These are phyloP conservation scores for Meriones psammophilus DNA, from an alignment of 2,797 vertebrate genomes.

Conservation along the genomic window DNA sequence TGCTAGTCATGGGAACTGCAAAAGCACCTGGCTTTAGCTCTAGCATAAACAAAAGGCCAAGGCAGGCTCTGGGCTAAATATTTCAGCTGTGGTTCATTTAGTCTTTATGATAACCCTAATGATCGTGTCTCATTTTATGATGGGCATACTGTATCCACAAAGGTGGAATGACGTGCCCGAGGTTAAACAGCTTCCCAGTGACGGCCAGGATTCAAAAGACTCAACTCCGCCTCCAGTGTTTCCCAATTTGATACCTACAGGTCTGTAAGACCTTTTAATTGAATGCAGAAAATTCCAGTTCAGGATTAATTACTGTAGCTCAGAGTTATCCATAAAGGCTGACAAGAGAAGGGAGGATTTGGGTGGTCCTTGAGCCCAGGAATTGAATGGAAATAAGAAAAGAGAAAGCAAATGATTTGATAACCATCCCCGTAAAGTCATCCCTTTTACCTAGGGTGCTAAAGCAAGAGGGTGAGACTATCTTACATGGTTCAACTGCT, in stretches of 20 bases:
- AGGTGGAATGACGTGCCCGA: conserved; percentile 27
- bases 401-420: background rate
- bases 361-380: background rate
- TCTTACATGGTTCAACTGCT: background rate
- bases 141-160: background rate
- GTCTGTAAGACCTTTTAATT: conserved; percentile 20
- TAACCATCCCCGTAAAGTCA: background rate
- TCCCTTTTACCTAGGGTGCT: background rate
- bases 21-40: background rate
- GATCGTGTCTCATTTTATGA: conserved; percentile 50
- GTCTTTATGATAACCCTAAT: conserved; percentile 41
- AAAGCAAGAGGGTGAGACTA: background rate
- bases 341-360: background rate
- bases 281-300: conserved; percentile 10
- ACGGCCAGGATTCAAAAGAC: background rate
- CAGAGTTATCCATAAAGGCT: conserved; percentile 29
- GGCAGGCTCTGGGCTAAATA: conserved; percentile 51
- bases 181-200: background rate
- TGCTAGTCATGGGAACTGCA: background rate
- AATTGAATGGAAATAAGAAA: background rate
- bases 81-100: conserved; percentile 47
- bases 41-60: conserved; percentile 23
- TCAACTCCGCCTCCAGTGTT: background rate
- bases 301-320: background rate
- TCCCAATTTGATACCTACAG: background rate